Evolutionary conservation across 2,113 vertebrate genomes (phyloP).

Genomic region (Addax nasomaculatus): DNA sequence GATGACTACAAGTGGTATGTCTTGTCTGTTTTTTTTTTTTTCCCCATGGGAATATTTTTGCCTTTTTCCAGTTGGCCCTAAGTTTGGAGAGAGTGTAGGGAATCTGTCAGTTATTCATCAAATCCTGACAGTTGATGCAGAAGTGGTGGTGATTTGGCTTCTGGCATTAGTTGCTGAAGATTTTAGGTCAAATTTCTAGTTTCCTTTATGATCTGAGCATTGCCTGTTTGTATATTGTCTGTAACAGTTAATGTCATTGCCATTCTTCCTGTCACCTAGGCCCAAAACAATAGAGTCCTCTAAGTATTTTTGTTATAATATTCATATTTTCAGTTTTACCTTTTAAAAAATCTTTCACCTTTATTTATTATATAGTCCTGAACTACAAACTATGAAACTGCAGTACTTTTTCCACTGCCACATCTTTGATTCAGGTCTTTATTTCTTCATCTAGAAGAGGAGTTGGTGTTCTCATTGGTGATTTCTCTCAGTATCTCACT

Average conservation of each 20-base stretch:
- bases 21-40: not conserved
- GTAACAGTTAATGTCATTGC: not conserved
- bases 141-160: not conserved
- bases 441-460: not conserved
- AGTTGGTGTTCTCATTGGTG: not conserved
- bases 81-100: not conserved
- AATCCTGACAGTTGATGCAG: not conserved
- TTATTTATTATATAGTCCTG: not conserved
- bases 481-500: not conserved
- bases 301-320: not conserved
- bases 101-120: not conserved
- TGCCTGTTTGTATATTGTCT: not conserved
- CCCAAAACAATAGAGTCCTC: not conserved
- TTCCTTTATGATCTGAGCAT: not conserved
- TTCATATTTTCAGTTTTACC: not conserved
- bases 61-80: not conserved
- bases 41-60: not conserved
- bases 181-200: not conserved
- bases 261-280: not conserved
- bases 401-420: not conserved
- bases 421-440: not conserved
- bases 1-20: rapidly evolving
- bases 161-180: not conserved
- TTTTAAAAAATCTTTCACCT: not conserved
- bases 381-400: not conserved